These are phyloP conservation scores for Solea solea DNA, from an alignment of 2,113 vertebrate genomes.

Conservation along the genomic window DNA sequence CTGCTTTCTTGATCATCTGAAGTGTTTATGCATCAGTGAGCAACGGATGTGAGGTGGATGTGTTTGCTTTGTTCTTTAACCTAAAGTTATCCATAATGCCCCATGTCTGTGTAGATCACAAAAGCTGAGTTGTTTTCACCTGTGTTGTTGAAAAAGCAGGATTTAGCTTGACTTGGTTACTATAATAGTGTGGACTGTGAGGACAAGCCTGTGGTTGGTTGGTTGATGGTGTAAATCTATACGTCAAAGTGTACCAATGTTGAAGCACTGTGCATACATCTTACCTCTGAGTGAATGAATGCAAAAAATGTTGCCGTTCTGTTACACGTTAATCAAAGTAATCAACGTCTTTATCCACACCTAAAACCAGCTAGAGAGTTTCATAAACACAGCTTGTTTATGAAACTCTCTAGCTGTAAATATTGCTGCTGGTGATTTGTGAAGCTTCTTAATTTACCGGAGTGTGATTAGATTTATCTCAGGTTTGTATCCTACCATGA, in stretches of 20 bases:
- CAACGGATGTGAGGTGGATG: not conserved
- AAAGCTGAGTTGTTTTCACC: too few species aligned
- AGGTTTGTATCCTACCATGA: conserved; percentile 1
- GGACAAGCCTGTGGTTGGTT: too few species aligned
- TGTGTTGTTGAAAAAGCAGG: not conserved
- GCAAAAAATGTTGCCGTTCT: not conserved
- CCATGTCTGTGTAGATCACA: not conserved
- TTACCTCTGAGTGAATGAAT: not conserved
- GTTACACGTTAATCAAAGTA: not conserved
- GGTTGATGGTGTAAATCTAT: too few species aligned
- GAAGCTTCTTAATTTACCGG: conserved; percentile 8
- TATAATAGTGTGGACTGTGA: too few species aligned
- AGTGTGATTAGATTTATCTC: conserved; percentile 18
- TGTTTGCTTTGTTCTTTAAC: not conserved
- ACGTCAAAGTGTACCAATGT: not conserved
- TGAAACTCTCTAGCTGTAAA: conserved; percentile 18
- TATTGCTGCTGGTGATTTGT: conserved; percentile 4
- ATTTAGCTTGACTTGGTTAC: not conserved
- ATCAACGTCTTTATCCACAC: not conserved
- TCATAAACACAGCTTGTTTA: conserved; percentile 24
- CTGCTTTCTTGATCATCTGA: too few species aligned
- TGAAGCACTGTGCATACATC: not conserved
- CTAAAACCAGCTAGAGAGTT: not conserved
- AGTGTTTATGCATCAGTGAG: too few species aligned
- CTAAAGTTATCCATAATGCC: not conserved